phyloP scores from a whole-genome alignment of 1,140 invertebrate species.

The Drusus annulatus region DNA sequence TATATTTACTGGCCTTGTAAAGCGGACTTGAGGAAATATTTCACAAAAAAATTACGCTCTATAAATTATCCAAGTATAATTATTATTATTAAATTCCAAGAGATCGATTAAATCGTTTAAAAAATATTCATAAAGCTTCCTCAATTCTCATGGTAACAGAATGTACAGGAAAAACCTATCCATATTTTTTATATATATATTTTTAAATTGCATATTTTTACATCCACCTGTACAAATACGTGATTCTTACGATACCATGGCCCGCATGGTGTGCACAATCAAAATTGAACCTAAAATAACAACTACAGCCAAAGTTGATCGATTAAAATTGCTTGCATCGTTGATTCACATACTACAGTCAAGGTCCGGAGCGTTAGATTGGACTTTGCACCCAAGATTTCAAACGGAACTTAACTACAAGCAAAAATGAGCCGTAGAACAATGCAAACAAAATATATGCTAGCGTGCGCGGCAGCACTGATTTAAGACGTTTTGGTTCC shows the following conservation, averaged over 20 bases:
- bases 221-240: constrained; percentile 25
- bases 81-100: no score
- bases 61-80: no score
- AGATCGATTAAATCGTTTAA: background rate
- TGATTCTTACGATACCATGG: background rate
- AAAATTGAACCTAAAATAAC: background rate
- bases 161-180: background rate
- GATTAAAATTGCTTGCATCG: constrained; percentile 14
- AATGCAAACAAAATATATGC: background rate
- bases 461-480: background rate
- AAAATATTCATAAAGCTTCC: no score
- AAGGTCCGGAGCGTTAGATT: background rate
- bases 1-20: no score
- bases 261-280: background rate
- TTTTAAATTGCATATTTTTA: background rate
- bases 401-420: background rate
- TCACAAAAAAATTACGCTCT: no score
- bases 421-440: background rate
- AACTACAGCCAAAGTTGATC: background rate
- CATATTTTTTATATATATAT: no score
- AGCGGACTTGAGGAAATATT: no score
- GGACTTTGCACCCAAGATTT: constrained; percentile 26
- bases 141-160: background rate
- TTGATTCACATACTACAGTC: background rate
- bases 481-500: background rate